Base-by-base conservation (phyloP, 2,113 vertebrate genomes). In the Xiphorhynchus elegans region DNA sequence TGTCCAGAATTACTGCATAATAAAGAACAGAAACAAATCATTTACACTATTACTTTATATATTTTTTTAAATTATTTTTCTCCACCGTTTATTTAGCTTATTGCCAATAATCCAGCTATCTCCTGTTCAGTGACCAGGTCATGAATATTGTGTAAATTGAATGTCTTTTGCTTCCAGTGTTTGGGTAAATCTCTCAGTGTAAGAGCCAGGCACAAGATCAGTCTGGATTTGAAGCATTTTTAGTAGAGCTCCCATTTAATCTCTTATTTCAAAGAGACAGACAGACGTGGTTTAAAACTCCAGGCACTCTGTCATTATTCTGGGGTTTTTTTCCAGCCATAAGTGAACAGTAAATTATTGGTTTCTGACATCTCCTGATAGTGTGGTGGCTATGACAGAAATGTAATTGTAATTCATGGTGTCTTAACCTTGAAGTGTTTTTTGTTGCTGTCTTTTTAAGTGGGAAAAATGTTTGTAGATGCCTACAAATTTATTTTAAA, bases 171-270 rank as follows among this genome's bases (percentile, higher is more conserved):
- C 70, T 79, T 73, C 33, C 46, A 73, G 0, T 67, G 23, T 53
- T 80, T 86, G 59, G 19, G 15, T 90, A 69, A 11, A 40, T 77
- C 68, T 77, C 17, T 68, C 17, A 15, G 17, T 50, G 2, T 35
- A 77, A 80, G 47, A 90, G 59, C 33, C 50, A 74, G 64, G 64
- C 74, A 77, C 5, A 14, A 59, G 64, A 86, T 94, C 72, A 75
- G 72, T 80, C 58, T 96, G 88, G 49, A 87, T 96, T 88, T 94
- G 68, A 88, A 83, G 52, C 68, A 39, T 84, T 91, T 93, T 95
- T 91, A 83, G n/a, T 55, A 74, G 50, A 86, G 37, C 78, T 94
- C 53, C 49, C 47, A 59, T 67, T 91, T 91, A 93, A 92, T 92
- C 79, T 86, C 68, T 90, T 85, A 52, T 80, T 95, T 91, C 39